Base-by-base conservation (phyloP, 1,140 invertebrate genomes). In the Drosophila albomicans region DNA sequence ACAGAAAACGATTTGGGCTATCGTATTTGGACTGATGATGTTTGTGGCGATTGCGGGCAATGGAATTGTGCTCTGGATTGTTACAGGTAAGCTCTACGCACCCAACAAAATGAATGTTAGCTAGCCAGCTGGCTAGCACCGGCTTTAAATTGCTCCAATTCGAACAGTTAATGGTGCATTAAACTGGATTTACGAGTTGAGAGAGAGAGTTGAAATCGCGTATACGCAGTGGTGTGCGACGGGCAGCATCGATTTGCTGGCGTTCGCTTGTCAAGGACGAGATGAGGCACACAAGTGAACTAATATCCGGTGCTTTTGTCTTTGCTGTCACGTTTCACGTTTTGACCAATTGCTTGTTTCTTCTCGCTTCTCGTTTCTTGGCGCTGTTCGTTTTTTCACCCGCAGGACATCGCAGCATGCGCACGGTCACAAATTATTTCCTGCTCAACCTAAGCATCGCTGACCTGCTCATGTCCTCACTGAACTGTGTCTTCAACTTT, bases 351-450 rank as follows among this genome's bases (percentile, higher is more conserved):
- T 61, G 61, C 28, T 51, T 5, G 30, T 59, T 49, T 43, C 57
- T 51, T 25, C 61, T 49, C 3, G 30, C 0, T 35, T 6, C 30
- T 30, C 48, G 11, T 28, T 58, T 51, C 8, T 51, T 5, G 16
- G 3, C 7, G 6, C 0, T 13, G 68, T 25, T 25, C 3, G 20
- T 25, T 25, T 25, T 25, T 25, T 25, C 20, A 0, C 61, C 46
- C 91, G 74, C 93, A 95, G 95, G 95, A 54, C 96, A 98, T 93
- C 95, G 97, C 70, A 94, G 97, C 64, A 99, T 99, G 98, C 93
- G 98, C 51, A 98, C 98, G 0, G 97, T 99, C 2, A 99, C 98
- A 54, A 99, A 99, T 93, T 99, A 99, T 91, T 98, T 99, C 92
- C 93, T 99, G 51, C 96, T 99, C n/a, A 99, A 99, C 91, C 93